Conservation (phyloP, 2,113 vertebrate genomes). For the Pseudopipra pipra region DNA sequence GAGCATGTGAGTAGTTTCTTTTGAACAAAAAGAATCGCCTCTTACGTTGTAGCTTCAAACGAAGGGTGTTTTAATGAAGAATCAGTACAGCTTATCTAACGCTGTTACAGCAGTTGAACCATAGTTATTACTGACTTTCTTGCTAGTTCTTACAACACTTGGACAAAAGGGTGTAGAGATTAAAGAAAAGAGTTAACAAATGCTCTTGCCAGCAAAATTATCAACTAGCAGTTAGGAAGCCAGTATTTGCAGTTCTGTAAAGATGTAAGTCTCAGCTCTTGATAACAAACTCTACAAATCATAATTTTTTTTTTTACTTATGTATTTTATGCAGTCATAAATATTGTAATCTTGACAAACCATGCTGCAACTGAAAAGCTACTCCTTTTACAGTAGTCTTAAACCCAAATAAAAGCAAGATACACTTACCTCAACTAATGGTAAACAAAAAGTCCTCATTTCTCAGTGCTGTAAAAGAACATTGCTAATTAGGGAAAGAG, state of each 20-base stretch:
- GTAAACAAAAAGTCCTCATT: constrained; percentile 57
- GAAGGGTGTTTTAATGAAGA: constrained; percentile 37
- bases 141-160: neutral
- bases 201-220: constrained; percentile 44
- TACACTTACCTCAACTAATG: constrained; percentile 64
- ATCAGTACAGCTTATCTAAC: constrained; percentile 28
- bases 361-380: constrained; percentile 66
- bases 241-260: constrained; percentile 54
- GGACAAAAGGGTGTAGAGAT: neutral
- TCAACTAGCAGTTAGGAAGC: constrained; percentile 49
- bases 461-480: constrained; percentile 44
- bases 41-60: constrained; percentile 36
- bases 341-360: constrained; percentile 67
- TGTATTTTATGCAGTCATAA: constrained; percentile 65
- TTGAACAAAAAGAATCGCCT: constrained; percentile 29
- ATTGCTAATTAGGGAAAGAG: constrained; percentile 40
- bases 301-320: constrained; percentile 40
- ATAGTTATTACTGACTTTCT: constrained; percentile 3
- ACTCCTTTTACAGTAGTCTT: constrained; percentile 66
- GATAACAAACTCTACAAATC: constrained; percentile 51
- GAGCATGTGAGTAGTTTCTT: constrained; percentile 55
- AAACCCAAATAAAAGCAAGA: constrained; percentile 68
- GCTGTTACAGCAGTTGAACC: constrained; percentile 25
- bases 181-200: neutral
- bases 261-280: constrained; percentile 51